Conservation (phyloP, 92 coral and sea anemone species). For the Metridium senile region DNA sequence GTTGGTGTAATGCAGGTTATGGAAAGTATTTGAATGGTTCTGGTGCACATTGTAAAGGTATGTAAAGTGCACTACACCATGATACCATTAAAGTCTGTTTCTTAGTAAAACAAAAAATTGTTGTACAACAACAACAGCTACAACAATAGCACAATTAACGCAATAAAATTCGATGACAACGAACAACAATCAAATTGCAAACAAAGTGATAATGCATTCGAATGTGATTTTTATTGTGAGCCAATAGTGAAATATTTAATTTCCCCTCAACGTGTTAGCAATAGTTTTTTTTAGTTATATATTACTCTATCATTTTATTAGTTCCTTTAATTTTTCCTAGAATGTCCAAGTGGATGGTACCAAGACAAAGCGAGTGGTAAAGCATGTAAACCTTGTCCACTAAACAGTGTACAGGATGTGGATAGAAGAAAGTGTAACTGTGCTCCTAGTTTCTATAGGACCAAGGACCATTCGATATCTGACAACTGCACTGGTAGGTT, state of each 20-base stretch:
- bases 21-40: constrained; percentile 28
- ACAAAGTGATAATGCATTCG: too few species aligned
- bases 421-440: constrained; percentile 56
- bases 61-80: neutral
- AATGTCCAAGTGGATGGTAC: constrained; percentile 48
- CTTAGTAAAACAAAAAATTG: too few species aligned
- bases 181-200: too few species aligned
- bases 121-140: too few species aligned
- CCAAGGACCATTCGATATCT: constrained; percentile 26
- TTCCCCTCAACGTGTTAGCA: too few species aligned
- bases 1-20: constrained; percentile 66
- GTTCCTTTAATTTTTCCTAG: constrained; percentile 19
- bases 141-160: too few species aligned
- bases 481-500: constrained; percentile 62
- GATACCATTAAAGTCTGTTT: too few species aligned
- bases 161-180: too few species aligned
- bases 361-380: constrained; percentile 45
- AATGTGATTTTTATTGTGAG: too few species aligned
- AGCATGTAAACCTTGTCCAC: constrained; percentile 60
- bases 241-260: too few species aligned
- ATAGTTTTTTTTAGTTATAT: too few species aligned
- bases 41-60: constrained; percentile 33
- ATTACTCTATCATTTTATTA: too few species aligned
- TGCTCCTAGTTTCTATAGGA: constrained; percentile 39
- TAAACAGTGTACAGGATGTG: constrained; percentile 36